Percentiles rank a stretch among this genome's conserved stretches.
These are phyloP conservation scores for Yoshiicerus persimilis DNA, from an alignment of 1,140 invertebrate genomes.

Conservation along the genomic window DNA sequence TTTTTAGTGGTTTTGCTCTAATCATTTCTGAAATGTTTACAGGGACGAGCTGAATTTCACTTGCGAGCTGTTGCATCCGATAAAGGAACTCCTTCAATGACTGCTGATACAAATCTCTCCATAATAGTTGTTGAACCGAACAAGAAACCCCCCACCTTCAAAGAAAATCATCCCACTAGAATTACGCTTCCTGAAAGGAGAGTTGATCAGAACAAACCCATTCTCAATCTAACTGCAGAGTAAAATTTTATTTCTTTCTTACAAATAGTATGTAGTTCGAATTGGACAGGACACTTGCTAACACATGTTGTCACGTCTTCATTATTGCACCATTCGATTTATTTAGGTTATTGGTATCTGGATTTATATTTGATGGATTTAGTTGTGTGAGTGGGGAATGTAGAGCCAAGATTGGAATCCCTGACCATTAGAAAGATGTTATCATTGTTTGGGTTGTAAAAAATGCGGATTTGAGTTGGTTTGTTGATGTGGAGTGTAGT, in stretches of 20 bases:
- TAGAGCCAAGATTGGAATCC: not conserved
- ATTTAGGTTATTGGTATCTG: no score
- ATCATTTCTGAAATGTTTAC: slow-evolving; percentile 50
- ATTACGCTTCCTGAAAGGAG: slow-evolving; percentile 73
- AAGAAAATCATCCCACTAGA: slow-evolving; percentile 59
- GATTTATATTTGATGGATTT: no score
- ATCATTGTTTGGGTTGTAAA: not conserved
- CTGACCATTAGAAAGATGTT: not conserved
- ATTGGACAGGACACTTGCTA: no score
- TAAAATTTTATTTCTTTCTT: slow-evolving; percentile 58
- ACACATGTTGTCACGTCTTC: no score
- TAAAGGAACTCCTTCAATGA: slow-evolving; percentile 65
- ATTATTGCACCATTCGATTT: no score
- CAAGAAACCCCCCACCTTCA: slow-evolving; percentile 79
- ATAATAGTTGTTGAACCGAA: slow-evolving; percentile 83
- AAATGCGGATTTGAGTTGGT: not conserved
- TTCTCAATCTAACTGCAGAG: slow-evolving; percentile 69
- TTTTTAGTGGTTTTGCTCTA: not conserved
- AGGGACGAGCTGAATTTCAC: slow-evolving; percentile 69
- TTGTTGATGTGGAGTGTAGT: not conserved
- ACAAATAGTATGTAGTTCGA: no score
- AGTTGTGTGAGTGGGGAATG: no score
- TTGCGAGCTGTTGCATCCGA: slow-evolving; percentile 75
- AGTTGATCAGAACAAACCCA: slow-evolving; percentile 65
- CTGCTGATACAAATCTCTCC: slow-evolving; percentile 70